These are phyloP conservation scores for Selene dorsalis DNA, from an alignment of 2,797 vertebrate genomes.

Conservation along the genomic window DNA sequence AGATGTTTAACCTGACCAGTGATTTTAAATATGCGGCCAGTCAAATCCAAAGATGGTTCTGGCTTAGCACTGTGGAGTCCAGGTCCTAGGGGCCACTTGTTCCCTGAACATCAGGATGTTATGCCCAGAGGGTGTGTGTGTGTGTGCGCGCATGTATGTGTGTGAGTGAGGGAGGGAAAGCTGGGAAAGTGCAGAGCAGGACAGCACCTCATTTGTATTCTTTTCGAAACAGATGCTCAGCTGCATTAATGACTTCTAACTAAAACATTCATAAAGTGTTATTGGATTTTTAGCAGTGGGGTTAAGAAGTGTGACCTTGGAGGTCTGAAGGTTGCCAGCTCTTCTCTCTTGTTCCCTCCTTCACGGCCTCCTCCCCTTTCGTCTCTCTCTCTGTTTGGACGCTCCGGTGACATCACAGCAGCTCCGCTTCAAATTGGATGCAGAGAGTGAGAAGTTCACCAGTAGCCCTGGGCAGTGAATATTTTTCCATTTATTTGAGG, in stretches of 20 bases:
- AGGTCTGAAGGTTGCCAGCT: constrained; percentile 79
- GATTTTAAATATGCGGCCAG: constrained; percentile 73
- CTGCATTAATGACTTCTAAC: constrained; percentile 85
- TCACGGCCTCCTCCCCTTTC: constrained; percentile 57
- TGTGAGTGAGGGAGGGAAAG: constrained; percentile 16
- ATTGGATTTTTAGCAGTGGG: constrained; percentile 84
- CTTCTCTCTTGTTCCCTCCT: constrained; percentile 65
- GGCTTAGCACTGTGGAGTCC: constrained; percentile 61
- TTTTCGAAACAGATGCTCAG: constrained; percentile 82
- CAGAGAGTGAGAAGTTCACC: constrained; percentile 90
- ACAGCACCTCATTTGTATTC: constrained; percentile 83
- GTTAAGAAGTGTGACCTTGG: constrained; percentile 83
- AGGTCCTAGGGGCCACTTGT: constrained; percentile 71
- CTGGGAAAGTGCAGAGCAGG: constrained; percentile 62
- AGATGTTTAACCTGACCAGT: constrained; percentile 74
- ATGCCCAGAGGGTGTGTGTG: constrained; percentile 52
- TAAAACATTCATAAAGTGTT: constrained; percentile 86
- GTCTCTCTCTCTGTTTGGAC: constrained; percentile 75
- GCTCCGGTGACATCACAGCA: constrained; percentile 84
- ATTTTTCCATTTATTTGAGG: constrained; percentile 89
- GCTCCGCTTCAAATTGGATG: constrained; percentile 86
- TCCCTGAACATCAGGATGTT: constrained; percentile 71
- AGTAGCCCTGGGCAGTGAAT: constrained; percentile 87
- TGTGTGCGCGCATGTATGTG: constrained; percentile 28
- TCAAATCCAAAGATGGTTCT: constrained; percentile 69